These are phyloP conservation scores for Pelochelys cantorii DNA, from an alignment of 2,797 vertebrate species.

Conservation along the genomic window DNA sequence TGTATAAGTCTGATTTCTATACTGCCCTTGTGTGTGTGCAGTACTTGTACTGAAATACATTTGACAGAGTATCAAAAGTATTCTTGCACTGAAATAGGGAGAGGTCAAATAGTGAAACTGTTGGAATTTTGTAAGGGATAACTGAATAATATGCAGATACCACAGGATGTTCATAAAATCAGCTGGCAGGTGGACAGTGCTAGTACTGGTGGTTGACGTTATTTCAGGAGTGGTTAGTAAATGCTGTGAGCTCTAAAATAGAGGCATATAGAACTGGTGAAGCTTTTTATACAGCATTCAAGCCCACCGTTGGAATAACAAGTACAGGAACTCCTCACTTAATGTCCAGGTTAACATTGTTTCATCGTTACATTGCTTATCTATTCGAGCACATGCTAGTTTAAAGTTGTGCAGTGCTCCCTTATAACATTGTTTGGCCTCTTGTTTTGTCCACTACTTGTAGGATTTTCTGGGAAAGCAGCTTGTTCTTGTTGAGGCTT, in stretches of 20 bases:
- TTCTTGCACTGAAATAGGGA: neutral
- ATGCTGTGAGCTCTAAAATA: neutral
- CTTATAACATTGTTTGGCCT: no score
- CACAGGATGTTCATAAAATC: neutral
- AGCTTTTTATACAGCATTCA: neutral
- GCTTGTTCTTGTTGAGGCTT: no score
- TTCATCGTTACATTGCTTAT: no score
- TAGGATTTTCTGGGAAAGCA: no score
- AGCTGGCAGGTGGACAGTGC: neutral
- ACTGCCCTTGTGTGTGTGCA: neutral
- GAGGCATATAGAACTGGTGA: neutral
- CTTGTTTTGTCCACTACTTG: no score
- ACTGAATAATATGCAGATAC: neutral
- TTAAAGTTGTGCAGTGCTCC: no score
- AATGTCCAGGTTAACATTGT: no score
- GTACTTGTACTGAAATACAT: neutral
- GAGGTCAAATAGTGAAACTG: neutral
- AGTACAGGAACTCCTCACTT: no score
- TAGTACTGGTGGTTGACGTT: neutral
- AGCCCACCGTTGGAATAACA: neutral
- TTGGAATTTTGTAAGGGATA: neutral
- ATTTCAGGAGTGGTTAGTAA: neutral
- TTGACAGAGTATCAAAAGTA: neutral
- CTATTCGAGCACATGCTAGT: no score
- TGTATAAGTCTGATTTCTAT: neutral